phyloP scores from a whole-genome alignment of 2,797 vertebrate species.

The Lagorchestes hirsutus region DNA sequence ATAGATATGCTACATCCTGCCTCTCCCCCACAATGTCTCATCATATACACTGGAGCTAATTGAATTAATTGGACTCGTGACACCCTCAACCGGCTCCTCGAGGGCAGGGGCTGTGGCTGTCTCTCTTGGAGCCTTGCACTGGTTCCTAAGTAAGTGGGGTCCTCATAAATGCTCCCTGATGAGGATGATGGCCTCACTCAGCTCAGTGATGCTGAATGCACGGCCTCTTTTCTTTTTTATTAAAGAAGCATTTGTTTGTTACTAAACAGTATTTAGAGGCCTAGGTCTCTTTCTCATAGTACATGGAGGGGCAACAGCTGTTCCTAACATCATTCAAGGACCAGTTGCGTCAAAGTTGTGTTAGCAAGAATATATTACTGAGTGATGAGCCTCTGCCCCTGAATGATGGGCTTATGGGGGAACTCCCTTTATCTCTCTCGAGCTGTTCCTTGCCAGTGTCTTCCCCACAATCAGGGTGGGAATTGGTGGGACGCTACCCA shows the following conservation, averaged over 20 bases:
- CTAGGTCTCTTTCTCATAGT: slow-evolving; percentile 58
- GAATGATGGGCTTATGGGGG: slow-evolving; percentile 15
- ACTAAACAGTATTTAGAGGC: slow-evolving; percentile 69
- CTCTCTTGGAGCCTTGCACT: slow-evolving; percentile 14
- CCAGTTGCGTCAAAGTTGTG: slow-evolving; percentile 57
- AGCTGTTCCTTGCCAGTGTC: neutral
- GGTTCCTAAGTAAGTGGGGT: slow-evolving; percentile 37
- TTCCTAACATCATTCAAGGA: slow-evolving; percentile 24
- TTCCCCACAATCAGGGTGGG: neutral
- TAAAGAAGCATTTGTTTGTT: slow-evolving; percentile 60
- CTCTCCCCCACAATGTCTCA: neutral
- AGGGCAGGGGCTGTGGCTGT: slow-evolving; percentile 9
- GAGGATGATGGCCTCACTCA: slow-evolving; percentile 67
- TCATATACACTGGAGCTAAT: neutral
- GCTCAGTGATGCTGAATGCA: slow-evolving; percentile 55
- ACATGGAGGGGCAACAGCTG: slow-evolving; percentile 16
- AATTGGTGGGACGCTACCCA: neutral
- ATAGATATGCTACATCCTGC: neutral
- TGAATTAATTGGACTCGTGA: slow-evolving; percentile 21
- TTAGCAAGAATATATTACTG: slow-evolving; percentile 48
- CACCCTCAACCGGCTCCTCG: neutral
- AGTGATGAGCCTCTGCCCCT: neutral
- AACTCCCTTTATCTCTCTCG: neutral
- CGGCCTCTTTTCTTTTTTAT: neutral
- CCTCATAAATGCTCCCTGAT: slow-evolving; percentile 69